Percentiles rank a stretch among this genome's conserved stretches.
Conservation (phyloP, 64 coral and sea anemone species). For the Dendrophyllia cribrosa region DNA sequence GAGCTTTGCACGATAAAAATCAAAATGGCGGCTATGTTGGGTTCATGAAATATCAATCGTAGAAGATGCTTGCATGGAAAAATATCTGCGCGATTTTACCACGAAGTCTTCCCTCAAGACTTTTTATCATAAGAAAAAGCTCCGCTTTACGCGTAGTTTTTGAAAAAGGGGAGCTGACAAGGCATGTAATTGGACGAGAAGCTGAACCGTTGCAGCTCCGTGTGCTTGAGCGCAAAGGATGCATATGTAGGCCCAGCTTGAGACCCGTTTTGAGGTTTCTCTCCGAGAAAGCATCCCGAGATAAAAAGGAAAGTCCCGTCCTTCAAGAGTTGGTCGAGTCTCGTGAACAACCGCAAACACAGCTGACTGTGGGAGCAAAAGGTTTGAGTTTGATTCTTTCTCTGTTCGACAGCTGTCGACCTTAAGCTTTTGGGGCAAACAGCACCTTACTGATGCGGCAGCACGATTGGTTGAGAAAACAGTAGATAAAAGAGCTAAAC, state of each 20-base stretch:
- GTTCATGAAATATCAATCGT: neutral
- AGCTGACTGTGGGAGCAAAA: constrained; percentile 83
- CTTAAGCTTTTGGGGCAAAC: no score
- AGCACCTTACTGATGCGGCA: no score
- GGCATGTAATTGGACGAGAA: neutral
- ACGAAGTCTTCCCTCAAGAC: neutral
- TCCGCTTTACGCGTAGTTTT: constrained; percentile 10
- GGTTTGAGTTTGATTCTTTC: constrained; percentile 20
- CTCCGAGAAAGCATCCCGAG: neutral
- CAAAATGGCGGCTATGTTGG: constrained; percentile 30
- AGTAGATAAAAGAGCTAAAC: no score
- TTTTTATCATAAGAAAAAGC: constrained; percentile 20
- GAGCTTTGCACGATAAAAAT: neutral
- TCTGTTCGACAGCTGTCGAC: no score
- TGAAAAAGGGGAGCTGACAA: neutral
- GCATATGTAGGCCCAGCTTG: no score
- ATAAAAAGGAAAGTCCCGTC: constrained; percentile 46
- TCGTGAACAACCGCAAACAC: constrained; percentile 65
- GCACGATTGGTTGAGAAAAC: no score
- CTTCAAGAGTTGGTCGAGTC: constrained; percentile 60
- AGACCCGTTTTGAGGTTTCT: neutral
- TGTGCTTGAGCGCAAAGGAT: neutral
- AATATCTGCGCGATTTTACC: neutral
- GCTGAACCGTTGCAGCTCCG: neutral
- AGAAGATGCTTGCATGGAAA: constrained; percentile 20